Conservation (phyloP, 2,888 invertebrate species). For the Empis stercorea region DNA sequence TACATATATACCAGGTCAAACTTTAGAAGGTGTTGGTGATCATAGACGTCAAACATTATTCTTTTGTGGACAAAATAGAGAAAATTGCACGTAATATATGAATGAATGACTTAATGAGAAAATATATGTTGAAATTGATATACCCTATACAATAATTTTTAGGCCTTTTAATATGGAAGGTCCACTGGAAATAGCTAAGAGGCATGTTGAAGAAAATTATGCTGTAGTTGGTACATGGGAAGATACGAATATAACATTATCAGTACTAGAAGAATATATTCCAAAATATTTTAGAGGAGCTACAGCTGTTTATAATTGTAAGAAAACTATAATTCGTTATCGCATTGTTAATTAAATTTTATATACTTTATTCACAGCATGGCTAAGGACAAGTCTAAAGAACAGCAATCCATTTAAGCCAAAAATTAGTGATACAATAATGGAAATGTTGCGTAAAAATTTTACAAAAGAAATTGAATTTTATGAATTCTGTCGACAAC, state of each 20-base stretch:
- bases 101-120: background rate
- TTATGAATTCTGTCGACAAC: slow-evolving; percentile 75
- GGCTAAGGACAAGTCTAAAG: slow-evolving; percentile 49
- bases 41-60: slow-evolving; percentile 73
- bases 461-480: slow-evolving; percentile 81
- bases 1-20: slow-evolving; percentile 60
- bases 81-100: slow-evolving; percentile 56
- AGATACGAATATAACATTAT: slow-evolving; percentile 67
- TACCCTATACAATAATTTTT: no score
- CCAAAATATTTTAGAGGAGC: slow-evolving; percentile 71
- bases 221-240: slow-evolving; percentile 78
- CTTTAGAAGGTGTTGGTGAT: slow-evolving; percentile 64
- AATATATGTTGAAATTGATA: slow-evolving; percentile 26
- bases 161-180: slow-evolving; percentile 71
- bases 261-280: slow-evolving; percentile 66
- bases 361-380: background rate
- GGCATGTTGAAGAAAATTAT: slow-evolving; percentile 68
- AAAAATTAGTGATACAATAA: slow-evolving; percentile 66
- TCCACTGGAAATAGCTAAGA: slow-evolving; percentile 66
- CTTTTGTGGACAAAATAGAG: slow-evolving; percentile 74
- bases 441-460: slow-evolving; percentile 66
- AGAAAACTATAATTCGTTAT: slow-evolving; percentile 18
- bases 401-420: slow-evolving; percentile 79
- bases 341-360: background rate
- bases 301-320: slow-evolving; percentile 60